Percentiles rank a stretch among this genome's conserved stretches.
These are phyloP conservation scores for Anarhynchus alexandrinus DNA, from an alignment of 2,113 vertebrate genomes.

Conservation along the genomic window DNA sequence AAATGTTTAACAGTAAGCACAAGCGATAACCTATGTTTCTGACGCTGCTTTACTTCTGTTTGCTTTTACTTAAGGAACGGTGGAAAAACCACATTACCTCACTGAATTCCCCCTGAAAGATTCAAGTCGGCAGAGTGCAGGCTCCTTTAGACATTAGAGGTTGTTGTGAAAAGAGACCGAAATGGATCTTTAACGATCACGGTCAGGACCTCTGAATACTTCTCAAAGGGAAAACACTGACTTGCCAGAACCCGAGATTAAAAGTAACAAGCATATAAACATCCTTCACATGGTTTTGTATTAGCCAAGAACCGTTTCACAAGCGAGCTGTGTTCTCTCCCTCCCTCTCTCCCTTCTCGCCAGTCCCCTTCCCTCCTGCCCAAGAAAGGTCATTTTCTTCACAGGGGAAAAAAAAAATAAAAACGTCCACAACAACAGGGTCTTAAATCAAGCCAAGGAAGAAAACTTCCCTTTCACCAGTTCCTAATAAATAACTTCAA, in stretches of 20 bases:
- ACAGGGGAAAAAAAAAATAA: not conserved
- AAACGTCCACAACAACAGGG: not conserved
- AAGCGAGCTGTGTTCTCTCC: not conserved
- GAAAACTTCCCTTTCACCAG: constrained; percentile 6
- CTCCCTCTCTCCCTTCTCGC: not conserved
- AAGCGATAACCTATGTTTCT: fast-evolving
- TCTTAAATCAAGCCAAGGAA: constrained; percentile 25
- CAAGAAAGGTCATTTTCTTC: constrained; percentile 66
- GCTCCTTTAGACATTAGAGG: not conserved
- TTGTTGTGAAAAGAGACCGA: not conserved
- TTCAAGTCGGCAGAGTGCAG: not conserved
- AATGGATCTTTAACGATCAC: not conserved
- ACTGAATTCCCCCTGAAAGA: not conserved
- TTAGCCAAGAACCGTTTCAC: constrained; percentile 38
- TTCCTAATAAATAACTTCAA: constrained; percentile 46
- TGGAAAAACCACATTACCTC: not conserved
- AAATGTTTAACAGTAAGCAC: not conserved
- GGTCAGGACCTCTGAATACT: constrained; percentile 20
- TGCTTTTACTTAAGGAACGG: not conserved
- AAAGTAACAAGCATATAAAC: constrained; percentile 45
- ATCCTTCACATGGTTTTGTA: not conserved
- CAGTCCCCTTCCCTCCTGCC: constrained; percentile 9
- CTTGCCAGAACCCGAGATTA: constrained; percentile 14
- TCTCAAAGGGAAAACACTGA: constrained; percentile 31
- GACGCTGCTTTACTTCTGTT: not conserved